Evolutionary conservation across 2,888 invertebrate genomes (phyloP).

Genomic region (Oxyscelio sp.): DNA sequence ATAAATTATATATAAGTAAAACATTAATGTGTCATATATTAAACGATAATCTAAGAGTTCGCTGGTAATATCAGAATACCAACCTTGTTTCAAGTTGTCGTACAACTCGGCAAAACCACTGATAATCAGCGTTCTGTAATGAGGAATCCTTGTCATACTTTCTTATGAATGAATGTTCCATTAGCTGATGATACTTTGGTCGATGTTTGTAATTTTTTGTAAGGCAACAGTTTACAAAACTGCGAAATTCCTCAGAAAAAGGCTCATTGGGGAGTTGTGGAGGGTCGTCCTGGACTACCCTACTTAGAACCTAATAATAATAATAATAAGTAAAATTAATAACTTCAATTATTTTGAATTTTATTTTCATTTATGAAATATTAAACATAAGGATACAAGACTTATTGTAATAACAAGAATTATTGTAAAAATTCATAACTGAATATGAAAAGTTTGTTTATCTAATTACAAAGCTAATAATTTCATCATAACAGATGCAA

Average conservation of each 20-base stretch:
- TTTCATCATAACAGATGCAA: too few relatives aligned
- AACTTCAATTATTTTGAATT: too few relatives aligned
- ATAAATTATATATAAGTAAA: conserved; percentile 11
- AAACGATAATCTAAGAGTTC: background rate
- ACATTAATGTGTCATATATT: conserved; percentile 27
- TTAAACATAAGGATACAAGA: too few relatives aligned
- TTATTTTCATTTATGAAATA: too few relatives aligned
- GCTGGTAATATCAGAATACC: conserved; percentile 66
- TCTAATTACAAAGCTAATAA: too few relatives aligned
- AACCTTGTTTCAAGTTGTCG: conserved; percentile 89
- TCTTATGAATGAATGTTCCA: conserved; percentile 96
- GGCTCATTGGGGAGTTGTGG: conserved; percentile 93
- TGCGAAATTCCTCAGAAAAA: conserved; percentile 95
- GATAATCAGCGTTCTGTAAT: conserved; percentile 83
- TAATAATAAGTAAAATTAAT: too few relatives aligned
- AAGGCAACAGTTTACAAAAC: conserved; percentile 97
- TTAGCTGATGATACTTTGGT: conserved; percentile 97
- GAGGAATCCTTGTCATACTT: conserved; percentile 90
- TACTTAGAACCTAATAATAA: too few relatives aligned
- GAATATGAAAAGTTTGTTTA: too few relatives aligned
- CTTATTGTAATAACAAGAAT: too few relatives aligned
- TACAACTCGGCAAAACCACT: conserved; percentile 94
- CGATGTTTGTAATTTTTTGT: conserved; percentile 97
- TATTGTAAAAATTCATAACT: too few relatives aligned
- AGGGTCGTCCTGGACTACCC: conserved; percentile 90